Percentiles rank a stretch among this genome's conserved stretches.
Conservation (phyloP, 1,140 invertebrate genomes). For the Drosophila fuyamai region DNA sequence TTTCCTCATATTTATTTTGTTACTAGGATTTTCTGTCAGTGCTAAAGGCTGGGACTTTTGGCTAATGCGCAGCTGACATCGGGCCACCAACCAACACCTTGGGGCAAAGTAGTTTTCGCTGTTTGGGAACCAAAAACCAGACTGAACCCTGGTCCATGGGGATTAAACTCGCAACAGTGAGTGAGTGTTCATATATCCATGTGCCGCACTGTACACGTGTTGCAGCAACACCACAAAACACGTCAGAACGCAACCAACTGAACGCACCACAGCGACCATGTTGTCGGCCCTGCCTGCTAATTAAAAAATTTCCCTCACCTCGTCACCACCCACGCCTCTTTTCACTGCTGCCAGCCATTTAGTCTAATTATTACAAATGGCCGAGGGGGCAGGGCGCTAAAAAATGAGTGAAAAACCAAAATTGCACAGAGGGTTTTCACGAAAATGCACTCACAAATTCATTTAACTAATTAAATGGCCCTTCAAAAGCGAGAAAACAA, state of each 20-base stretch:
- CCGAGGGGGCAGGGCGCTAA: constrained; percentile 18
- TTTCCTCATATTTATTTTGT: background rate
- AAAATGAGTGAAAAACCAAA: constrained; percentile 24
- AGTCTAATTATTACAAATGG: constrained; percentile 79
- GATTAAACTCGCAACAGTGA: constrained; percentile 33
- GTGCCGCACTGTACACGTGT: constrained; percentile 52
- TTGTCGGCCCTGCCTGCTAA: constrained; percentile 54
- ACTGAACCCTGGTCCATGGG: constrained; percentile 50
- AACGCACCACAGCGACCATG: constrained; percentile 32
- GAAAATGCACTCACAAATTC: constrained; percentile 65
- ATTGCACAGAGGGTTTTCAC: constrained; percentile 35
- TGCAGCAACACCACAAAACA: constrained; percentile 48
- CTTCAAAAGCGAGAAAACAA: constrained; percentile 37
- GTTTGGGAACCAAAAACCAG: constrained; percentile 56
- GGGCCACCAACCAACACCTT: constrained; percentile 54
- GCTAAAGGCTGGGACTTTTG: constrained; percentile 12
- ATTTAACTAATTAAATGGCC: constrained; percentile 57
- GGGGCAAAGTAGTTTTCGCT: constrained; percentile 80
- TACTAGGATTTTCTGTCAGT: background rate
- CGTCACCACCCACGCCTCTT: constrained; percentile 10
- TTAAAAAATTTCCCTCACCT: constrained; percentile 67
- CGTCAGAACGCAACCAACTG: constrained; percentile 30
- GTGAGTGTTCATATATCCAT: constrained; percentile 30
- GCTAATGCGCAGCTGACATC: constrained; percentile 73
- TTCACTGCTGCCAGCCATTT: constrained; percentile 44